Evolutionary conservation across 2,888 invertebrate genomes (phyloP), one percentile per base, ranked within the genome.

Genomic region (Folsomia manolachei): DNA sequence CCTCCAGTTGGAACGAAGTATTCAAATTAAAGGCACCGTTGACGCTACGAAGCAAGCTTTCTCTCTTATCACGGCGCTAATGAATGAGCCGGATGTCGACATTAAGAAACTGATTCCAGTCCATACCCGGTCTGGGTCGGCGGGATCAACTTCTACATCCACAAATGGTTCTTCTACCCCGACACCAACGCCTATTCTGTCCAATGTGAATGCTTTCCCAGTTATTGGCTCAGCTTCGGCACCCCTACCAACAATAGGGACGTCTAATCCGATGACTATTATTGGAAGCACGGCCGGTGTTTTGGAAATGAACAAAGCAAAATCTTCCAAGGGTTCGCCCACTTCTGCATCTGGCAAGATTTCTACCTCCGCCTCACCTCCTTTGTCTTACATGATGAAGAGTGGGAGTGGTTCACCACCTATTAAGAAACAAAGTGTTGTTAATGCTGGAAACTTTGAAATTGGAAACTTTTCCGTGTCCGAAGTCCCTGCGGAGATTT

Each of bases 21-120:
- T 99, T 79, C 96, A 95, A 60, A 96, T 99, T 82, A 95, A 91
- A 86, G 97, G 97, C 64, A 91, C 94, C 0, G 88, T 91, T 23
- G 97, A 97, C 82, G 93, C 95, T 7, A 95, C 93, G 0, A 92
- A 94, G 83, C 94, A 95, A 83, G 97, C 98, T 68, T 92, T 95
- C 83, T 88, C 89, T 81, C 88, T 98, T 82, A 97, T 99, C 81
- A 90, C 92, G 61, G 90, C 94, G 11, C 88, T 99, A 82, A 94
- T 97, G 82, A 93, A 94, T 84, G 97, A 98, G 86, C 95, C 96
- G 2, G 97, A 98, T 81, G 92, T 93, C 1, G 95, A 95, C 84
- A 91, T 95, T 81, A 85, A 90, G 79, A 90, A 91, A 83, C 89
- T 95, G 86, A 84, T 95, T 82, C 91, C 93, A 21, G 51, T 51